Percentiles rank a stretch among this genome's conserved stretches.
Evolutionary conservation across 2,113 vertebrate genomes (phyloP).

Genomic region (Junco hyemalis): DNA sequence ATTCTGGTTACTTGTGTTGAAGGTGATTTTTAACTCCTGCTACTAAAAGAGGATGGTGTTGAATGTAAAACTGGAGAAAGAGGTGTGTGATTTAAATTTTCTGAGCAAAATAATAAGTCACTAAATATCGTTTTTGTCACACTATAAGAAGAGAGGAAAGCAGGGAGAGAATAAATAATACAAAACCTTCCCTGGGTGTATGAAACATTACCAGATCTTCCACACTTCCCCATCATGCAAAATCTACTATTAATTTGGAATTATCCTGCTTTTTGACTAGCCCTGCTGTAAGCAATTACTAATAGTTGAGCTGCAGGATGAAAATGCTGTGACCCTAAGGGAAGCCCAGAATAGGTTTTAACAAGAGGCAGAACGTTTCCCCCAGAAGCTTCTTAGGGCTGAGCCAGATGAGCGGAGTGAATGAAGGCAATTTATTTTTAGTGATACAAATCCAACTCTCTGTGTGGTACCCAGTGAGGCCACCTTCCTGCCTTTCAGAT

Average conservation of each 20-base stretch:
- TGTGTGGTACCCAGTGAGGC: not conserved
- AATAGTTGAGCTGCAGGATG: not conserved
- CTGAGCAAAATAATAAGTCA: not conserved
- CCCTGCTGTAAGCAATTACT: not conserved
- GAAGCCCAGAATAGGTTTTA: not conserved
- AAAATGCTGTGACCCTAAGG: not conserved
- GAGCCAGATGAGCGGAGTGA: not conserved
- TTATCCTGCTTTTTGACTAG: not conserved
- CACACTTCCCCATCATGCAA: not conserved
- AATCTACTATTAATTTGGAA: not conserved
- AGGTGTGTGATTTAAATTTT: not conserved
- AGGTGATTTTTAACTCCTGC: not conserved
- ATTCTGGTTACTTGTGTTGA: not conserved
- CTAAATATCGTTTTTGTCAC: not conserved
- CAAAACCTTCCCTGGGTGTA: not conserved
- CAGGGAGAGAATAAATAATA: not conserved
- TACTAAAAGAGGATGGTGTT: not conserved
- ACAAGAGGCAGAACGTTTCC: not conserved
- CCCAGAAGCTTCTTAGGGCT: not conserved
- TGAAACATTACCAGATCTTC: not conserved
- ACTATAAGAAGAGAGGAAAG: not conserved
- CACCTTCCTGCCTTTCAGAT: not conserved
- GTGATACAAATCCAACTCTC: not conserved
- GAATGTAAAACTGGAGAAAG: not conserved
- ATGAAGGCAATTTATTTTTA: not conserved